Conservation (phyloP, 1,140 invertebrate species). For the Lucilia sericata region DNA sequence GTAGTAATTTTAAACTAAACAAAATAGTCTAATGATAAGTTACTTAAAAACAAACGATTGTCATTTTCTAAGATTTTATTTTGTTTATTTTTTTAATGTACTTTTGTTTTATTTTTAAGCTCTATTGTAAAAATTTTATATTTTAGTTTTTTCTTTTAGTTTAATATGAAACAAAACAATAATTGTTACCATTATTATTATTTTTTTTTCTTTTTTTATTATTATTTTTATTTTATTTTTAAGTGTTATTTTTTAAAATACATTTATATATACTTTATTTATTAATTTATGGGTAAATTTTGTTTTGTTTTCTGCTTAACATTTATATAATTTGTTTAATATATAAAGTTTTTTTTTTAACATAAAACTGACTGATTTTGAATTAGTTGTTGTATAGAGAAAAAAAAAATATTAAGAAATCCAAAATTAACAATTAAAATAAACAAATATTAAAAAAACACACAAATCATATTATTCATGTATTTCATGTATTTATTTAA, state of each 20-base stretch:
- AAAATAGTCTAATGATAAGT: neutral
- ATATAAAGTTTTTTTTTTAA: neutral
- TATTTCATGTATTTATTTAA: neutral
- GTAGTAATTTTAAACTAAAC: neutral
- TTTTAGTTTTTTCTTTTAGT: neutral
- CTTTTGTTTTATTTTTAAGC: neutral
- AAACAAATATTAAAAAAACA: neutral
- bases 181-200: neutral
- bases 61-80: neutral
- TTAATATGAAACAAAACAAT: neutral
- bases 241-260: conserved; percentile 38
- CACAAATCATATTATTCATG: neutral
- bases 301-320: neutral
- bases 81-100: neutral
- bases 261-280: neutral
- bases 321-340: conserved; percentile 19
- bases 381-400: conserved; percentile 39
- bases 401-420: neutral
- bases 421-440: conserved; percentile 2
- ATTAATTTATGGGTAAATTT: neutral
- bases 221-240: conserved; percentile 15
- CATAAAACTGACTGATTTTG: conserved; percentile 38
- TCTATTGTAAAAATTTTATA: neutral
- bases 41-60: neutral
- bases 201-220: neutral